Evolutionary conservation across 2,113 vertebrate genomes (phyloP).

Genomic region (Agapornis roseicollis): DNA sequence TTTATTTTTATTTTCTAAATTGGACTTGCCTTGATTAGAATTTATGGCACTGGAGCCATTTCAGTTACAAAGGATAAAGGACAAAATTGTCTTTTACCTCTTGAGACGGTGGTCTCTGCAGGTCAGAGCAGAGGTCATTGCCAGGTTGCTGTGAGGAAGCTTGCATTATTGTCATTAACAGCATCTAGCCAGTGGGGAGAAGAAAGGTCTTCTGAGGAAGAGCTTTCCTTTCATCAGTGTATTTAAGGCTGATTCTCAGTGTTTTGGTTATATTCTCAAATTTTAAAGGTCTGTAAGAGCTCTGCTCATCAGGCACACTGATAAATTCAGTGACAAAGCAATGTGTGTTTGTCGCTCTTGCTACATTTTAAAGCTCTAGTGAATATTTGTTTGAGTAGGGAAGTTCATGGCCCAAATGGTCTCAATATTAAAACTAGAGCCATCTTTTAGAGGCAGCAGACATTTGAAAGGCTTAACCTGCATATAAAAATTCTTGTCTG

Average conservation of each 20-base stretch:
- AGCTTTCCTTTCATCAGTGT: slow-evolving; percentile 38
- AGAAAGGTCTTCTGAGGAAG: neutral
- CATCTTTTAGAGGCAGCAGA: neutral
- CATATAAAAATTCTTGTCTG: neutral
- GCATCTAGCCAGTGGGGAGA: neutral
- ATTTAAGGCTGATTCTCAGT: slow-evolving; percentile 32
- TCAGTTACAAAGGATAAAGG: slow-evolving; percentile 58
- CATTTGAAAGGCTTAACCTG: neutral
- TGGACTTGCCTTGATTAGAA: slow-evolving; percentile 55
- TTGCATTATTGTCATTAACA: slow-evolving; percentile 8
- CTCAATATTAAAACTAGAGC: neutral
- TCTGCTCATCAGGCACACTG: neutral
- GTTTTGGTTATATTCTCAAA: neutral
- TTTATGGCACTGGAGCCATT: slow-evolving; percentile 54
- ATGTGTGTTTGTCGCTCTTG: neutral
- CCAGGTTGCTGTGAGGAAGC: slow-evolving; percentile 29
- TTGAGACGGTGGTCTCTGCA: slow-evolving; percentile 64
- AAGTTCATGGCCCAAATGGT: neutral
- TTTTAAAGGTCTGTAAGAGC: neutral
- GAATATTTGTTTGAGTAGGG: neutral
- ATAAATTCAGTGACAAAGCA: neutral
- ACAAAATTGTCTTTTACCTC: slow-evolving; percentile 71
- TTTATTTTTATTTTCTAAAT: neutral
- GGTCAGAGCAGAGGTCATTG: slow-evolving; percentile 62
- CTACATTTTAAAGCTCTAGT: neutral